These are phyloP conservation scores for Mythimna ferrago DNA, from an alignment of 2,888 invertebrate genomes.

Conservation along the genomic window DNA sequence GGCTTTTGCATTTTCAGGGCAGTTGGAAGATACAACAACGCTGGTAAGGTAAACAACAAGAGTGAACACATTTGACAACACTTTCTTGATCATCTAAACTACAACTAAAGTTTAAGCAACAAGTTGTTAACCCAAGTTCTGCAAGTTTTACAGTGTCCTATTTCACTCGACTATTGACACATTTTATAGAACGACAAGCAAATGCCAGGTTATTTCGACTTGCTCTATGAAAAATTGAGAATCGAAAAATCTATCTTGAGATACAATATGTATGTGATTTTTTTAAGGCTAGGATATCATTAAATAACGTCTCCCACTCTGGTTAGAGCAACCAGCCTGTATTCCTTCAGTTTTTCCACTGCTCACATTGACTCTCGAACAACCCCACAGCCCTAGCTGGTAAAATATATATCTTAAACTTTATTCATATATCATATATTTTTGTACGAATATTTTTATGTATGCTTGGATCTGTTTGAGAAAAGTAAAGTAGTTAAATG, in stretches of 20 bases:
- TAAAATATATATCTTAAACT: too few relatives aligned
- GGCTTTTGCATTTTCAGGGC: not conserved
- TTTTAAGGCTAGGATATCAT: too few relatives aligned
- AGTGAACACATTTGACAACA: not conserved
- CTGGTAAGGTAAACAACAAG: not conserved
- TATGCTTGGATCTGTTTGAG: too few relatives aligned
- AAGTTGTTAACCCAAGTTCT: constrained; percentile 38
- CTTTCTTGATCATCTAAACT: constrained; percentile 9
- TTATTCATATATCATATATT: too few relatives aligned
- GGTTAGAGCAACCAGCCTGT: too few relatives aligned
- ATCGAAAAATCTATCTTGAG: not conserved
- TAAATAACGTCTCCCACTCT: too few relatives aligned
- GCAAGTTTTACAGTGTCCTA: constrained; percentile 4
- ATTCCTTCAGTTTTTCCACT: too few relatives aligned
- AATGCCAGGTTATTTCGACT: constrained; percentile 13
- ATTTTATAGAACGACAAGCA: constrained; percentile 6
- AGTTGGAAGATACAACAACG: not conserved
- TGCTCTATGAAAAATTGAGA: constrained; percentile 2
- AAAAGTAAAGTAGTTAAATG: too few relatives aligned
- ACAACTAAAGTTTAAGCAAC: constrained; percentile 38
- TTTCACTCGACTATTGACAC: constrained; percentile 30
- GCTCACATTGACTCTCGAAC: too few relatives aligned
- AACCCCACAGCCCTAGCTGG: too few relatives aligned
- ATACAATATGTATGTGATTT: too few relatives aligned
- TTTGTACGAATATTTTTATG: too few relatives aligned